These are phyloP conservation scores for Bombus soroeensis DNA, from an alignment of 1,140 invertebrate genomes.

Conservation along the genomic window DNA sequence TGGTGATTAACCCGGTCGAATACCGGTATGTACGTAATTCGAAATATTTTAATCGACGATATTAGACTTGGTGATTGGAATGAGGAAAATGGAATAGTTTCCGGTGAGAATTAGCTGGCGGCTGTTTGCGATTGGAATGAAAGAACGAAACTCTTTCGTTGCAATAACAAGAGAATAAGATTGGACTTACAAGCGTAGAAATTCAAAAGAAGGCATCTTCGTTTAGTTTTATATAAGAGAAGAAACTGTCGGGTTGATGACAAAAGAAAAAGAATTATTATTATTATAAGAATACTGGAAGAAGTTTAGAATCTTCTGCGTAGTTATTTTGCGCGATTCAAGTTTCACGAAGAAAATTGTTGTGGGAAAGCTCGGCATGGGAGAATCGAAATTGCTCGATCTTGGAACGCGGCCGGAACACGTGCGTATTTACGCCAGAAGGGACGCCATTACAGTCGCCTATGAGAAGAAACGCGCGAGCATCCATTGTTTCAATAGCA, in stretches of 20 bases:
- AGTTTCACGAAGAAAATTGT: not conserved
- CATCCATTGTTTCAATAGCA: slow-evolving; percentile 26
- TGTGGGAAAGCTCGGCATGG: slow-evolving; percentile 3
- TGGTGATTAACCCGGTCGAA: slow-evolving; percentile 9
- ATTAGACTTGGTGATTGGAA: not conserved
- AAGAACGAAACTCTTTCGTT: not conserved
- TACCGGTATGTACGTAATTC: not conserved
- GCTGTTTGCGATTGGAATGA: no score
- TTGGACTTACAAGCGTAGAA: no score
- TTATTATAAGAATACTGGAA: not conserved
- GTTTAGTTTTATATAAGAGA: not conserved
- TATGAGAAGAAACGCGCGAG: slow-evolving; percentile 2
- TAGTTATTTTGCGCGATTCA: not conserved
- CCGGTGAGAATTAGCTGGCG: not conserved
- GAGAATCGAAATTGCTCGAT: slow-evolving; percentile 16
- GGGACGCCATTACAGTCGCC: slow-evolving; percentile 35
- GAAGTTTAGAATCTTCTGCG: not conserved
- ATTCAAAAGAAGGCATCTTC: not conserved
- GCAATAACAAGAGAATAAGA: not conserved
- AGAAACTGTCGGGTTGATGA: not conserved
- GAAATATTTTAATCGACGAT: not conserved
- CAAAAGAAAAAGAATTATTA: not conserved
- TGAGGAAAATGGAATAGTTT: not conserved
- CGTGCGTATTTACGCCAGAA: slow-evolving; percentile 28
- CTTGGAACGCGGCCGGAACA: slow-evolving; percentile 33